Evolutionary conservation across 2,797 vertebrate species (phyloP), one percentile per base, ranked within the genome.

Genomic region (Anableps anableps): DNA sequence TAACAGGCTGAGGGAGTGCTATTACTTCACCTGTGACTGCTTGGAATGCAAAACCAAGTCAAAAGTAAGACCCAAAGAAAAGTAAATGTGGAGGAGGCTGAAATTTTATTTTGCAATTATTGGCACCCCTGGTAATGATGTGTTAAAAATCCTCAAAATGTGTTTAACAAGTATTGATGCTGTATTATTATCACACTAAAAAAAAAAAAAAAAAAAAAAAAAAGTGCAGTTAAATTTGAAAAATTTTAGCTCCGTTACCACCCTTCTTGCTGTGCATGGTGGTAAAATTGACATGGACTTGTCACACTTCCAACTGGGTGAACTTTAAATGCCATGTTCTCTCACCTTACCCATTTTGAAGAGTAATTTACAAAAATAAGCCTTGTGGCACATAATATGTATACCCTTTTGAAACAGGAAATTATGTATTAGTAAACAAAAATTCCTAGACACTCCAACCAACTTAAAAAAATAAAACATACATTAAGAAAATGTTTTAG

Each of bases 1-100:
- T 9, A 96, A 94, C 86, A 94, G 97, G 77, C 90, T 99, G 60
- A 95, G 94, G 88, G 98, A 99, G 55, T 96, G 95, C 0, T 99
- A 99, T 74, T 98, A 97, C 93, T 99, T 99, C 71, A 97, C 86
- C 31, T 99, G 99, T 41, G 94, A 97, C 62, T 99, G 99, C 86
- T 93, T 80, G 84, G 97, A 99, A 78, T 99, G 98, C 36, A 85
- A 93, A 83, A 97, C 87, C 3, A 97, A 92, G 88, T 95, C 96
- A 66, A 97, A 96, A 95, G 98, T 99, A 89, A 92, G 88, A 85
- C 19, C 13, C 7, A 4, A 3, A 6, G 17, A 47, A 58, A 74
- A 31, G 34, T 43, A 55, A 70, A 73, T 62, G 26, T 1, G 19
- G 13, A 50, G 60, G n/a, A n/a, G n/a, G n/a, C n/a, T 71, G 1